Evolutionary conservation across 2,797 vertebrate genomes (phyloP).

Genomic region (Vireo griseus): DNA sequence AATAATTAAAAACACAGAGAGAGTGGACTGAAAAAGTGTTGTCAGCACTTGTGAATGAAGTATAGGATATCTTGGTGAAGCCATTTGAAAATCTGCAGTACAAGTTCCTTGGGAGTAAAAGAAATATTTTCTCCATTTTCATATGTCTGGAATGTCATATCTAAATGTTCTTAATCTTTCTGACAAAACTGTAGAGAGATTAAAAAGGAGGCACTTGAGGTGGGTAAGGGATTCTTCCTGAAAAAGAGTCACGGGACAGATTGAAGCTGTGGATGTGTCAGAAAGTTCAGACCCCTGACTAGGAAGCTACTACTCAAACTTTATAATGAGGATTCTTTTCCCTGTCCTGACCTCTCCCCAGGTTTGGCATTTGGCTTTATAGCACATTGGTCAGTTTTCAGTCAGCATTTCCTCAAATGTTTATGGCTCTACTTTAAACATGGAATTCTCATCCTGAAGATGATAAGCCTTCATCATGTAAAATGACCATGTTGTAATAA

Average conservation of each 20-base stretch:
- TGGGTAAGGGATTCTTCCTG: background rate
- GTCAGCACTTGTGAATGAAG: background rate
- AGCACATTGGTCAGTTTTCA: background rate
- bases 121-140: background rate
- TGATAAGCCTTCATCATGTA: constrained; percentile 58
- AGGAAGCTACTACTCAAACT: background rate
- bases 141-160: background rate
- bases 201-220: background rate
- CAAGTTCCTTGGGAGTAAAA: background rate
- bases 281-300: background rate
- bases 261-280: background rate
- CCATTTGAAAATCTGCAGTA: background rate
- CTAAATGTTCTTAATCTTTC: background rate
- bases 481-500: constrained; percentile 65
- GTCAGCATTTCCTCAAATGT: background rate
- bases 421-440: constrained; percentile 32
- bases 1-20: background rate
- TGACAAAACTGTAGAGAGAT: background rate
- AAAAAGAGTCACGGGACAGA: background rate
- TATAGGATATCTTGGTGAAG: background rate
- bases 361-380: background rate
- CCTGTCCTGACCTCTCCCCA: background rate
- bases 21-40: background rate
- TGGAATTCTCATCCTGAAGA: constrained; percentile 47
- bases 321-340: background rate